Evolutionary conservation across 2,113 vertebrate species (phyloP).

Genomic region (Cyanistes caeruleus): DNA sequence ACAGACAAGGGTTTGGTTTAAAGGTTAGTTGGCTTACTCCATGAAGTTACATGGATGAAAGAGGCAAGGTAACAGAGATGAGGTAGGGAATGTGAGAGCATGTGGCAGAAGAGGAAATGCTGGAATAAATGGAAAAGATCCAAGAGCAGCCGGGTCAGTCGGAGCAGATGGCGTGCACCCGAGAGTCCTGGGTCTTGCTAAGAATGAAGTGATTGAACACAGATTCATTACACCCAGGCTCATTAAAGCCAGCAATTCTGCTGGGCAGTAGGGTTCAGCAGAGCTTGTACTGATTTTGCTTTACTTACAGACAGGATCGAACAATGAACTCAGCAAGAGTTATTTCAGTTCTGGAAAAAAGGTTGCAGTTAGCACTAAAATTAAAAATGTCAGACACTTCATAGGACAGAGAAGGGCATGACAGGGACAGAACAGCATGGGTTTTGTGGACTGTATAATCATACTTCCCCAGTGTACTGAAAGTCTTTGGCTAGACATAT

Average conservation of each 20-base stretch:
- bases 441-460: background rate
- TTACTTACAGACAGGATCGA: background rate
- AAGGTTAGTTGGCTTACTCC: background rate
- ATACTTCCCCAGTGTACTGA: background rate
- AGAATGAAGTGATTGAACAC: background rate
- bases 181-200: background rate
- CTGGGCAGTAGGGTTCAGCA: background rate
- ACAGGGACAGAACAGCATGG: background rate
- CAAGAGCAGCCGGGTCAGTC: background rate
- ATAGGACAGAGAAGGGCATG: background rate
- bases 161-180: conserved; percentile 50
- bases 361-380: background rate
- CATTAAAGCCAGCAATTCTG: background rate
- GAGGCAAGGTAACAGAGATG: background rate
- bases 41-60: background rate
- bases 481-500: background rate
- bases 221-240: background rate
- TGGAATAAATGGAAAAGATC: conserved; percentile 1
- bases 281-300: background rate
- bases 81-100: background rate
- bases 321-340: background rate
- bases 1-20: background rate
- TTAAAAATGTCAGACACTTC: background rate
- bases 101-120: conserved; percentile 35
- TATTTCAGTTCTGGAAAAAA: background rate